Percentiles rank a stretch among this genome's conserved stretches.
These are phyloP conservation scores for Hydra vulgaris DNA, from an alignment of 30 jellyfish, hydroid and myxozoan species.

Conservation along the genomic window DNA sequence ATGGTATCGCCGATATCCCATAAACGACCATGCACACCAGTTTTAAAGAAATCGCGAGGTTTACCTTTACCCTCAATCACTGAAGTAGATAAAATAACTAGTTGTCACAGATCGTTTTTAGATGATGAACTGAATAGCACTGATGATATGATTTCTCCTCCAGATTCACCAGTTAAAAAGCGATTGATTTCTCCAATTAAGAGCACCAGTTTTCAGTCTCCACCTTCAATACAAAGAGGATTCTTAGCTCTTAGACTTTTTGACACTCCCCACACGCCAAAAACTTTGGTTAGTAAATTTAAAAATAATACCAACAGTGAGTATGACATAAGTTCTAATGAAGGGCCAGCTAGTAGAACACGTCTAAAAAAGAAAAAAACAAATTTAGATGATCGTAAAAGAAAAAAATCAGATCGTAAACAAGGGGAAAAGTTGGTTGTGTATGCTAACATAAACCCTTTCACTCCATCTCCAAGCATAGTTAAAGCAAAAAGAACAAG, in stretches of 20 bases:
- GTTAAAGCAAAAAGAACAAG: conserved; percentile 58
- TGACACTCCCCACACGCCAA: conserved; percentile 92
- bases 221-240: conserved; percentile 82
- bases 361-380: conserved; percentile 33
- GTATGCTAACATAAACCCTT: conserved; percentile 82
- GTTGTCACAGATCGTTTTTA: conserved; percentile 30
- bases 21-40: conserved; percentile 15
- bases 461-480: conserved; percentile 56
- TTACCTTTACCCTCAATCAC: conserved; percentile 15
- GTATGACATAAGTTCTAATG: conserved; percentile 17
- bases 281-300: conserved; percentile 56
- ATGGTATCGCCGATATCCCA: neutral
- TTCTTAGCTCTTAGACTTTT: conserved; percentile 49
- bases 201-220: conserved; percentile 36
- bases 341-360: conserved; percentile 27
- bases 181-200: conserved; percentile 16
- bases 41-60: neutral
- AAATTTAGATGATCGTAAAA: neutral
- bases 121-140: conserved; percentile 38
- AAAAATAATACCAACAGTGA: conserved; percentile 31
- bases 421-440: conserved; percentile 37
- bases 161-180: conserved; percentile 40
- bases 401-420: conserved; percentile 26
- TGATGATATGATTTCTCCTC: conserved; percentile 55
- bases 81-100: conserved; percentile 25